phyloP scores from a whole-genome alignment of 2,113 vertebrate species.

The Prunella himalayana region DNA sequence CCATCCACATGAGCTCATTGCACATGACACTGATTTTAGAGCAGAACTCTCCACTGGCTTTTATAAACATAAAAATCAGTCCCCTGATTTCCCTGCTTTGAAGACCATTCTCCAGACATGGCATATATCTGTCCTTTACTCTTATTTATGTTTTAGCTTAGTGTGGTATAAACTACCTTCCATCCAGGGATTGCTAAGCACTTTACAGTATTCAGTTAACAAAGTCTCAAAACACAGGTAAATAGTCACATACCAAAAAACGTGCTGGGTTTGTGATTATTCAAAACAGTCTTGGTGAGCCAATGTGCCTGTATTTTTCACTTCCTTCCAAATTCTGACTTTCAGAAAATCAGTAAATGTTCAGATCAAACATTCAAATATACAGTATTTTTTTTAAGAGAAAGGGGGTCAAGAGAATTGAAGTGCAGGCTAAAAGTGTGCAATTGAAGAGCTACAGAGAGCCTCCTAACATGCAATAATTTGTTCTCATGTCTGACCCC shows the following conservation, averaged over 20 bases:
- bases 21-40: constrained; percentile 15
- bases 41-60: constrained; percentile 2
- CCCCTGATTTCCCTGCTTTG: not conserved
- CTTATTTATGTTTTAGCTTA: constrained; percentile 44
- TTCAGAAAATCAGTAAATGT: not conserved
- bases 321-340: not conserved
- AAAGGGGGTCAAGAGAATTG: not conserved
- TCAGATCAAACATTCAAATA: not conserved
- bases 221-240: constrained; percentile 17
- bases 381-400: not conserved
- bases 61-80: constrained; percentile 34
- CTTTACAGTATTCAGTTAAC: not conserved
- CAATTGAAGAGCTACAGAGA: not conserved
- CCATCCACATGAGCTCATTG: not conserved
- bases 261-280: not conserved
- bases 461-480: not conserved
- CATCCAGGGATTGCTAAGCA: not conserved
- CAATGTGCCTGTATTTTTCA: not conserved
- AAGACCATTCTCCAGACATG: not conserved
- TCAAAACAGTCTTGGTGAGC: not conserved
- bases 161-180: not conserved
- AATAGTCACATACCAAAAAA: not conserved
- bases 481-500: not conserved
- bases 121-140: not conserved
- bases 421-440: not conserved